phyloP scores from a whole-genome alignment of 2,888 invertebrate genomes.

The Selenia dentaria region DNA sequence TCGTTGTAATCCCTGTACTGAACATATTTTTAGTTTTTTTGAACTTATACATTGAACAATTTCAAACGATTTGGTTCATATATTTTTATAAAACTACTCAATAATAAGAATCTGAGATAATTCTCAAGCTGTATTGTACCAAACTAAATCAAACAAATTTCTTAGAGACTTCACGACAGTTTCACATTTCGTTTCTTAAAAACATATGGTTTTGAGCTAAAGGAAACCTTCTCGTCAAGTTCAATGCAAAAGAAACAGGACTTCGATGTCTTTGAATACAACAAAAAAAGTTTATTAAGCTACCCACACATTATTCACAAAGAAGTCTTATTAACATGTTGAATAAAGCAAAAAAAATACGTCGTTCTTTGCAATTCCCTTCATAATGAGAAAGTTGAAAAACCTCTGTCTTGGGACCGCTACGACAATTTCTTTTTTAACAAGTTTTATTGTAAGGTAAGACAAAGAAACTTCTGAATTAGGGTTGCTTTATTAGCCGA shows the following conservation, averaged over 20 bases:
- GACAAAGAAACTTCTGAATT: constrained; percentile 51
- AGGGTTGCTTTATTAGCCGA: constrained; percentile 44
- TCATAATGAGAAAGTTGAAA: constrained; percentile 34
- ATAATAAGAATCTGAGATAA: no score
- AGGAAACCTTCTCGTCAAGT: constrained; percentile 12
- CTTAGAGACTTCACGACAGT: constrained; percentile 35
- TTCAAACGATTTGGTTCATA: no score
- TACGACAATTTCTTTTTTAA: constrained; percentile 32
- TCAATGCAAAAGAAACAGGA: constrained; percentile 10
- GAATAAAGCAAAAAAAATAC: constrained; percentile 18
- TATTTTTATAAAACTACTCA: no score
- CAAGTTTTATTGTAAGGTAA: constrained; percentile 40
- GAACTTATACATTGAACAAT: no score
- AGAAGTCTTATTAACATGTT: constrained; percentile 16
- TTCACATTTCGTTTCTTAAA: constrained; percentile 36
- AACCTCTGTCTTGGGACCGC: constrained; percentile 33
- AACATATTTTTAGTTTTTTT: no score
- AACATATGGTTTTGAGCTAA: constrained; percentile 25
- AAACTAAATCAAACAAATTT: constrained; percentile 41
- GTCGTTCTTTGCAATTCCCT: constrained; percentile 18
- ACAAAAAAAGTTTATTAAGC: constrained; percentile 17
- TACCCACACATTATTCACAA: constrained; percentile 13
- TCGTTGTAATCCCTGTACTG: no score
- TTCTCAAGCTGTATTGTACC: constrained; percentile 35
- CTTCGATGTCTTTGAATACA: constrained; percentile 14